Evolutionary conservation across 1,140 invertebrate species (phyloP), one percentile per base, ranked within the genome.

Genomic region (Dendrolimus punctatus): DNA sequence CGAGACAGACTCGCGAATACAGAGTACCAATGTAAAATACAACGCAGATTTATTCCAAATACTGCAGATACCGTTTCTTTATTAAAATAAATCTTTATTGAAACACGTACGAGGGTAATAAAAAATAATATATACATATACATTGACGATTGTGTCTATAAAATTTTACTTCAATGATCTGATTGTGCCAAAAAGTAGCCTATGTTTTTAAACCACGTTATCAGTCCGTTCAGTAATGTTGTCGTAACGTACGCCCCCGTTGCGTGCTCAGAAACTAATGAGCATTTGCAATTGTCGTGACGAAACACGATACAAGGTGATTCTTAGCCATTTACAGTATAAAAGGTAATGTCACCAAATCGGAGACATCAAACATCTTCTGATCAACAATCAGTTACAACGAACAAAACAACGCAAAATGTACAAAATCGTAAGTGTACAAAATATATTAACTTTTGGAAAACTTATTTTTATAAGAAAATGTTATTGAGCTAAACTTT

Each of bases 231-330:
- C 62, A 65, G 55, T 58, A 62, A 64, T 58, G 47, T 55, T 79
- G 68, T 69, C 62, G 79, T 75, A 85, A 72, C 52, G 62, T 63
- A 62, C 65, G 78, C 62, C 78, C 77, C 57, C 72, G 65, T 79
- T 82, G 80, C 81, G 76, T 83, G 77, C 69, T 47, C 63, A 49
- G 76, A 57, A 60, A 75, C 68, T 75, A 71, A 71, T 64, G 55
- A 72, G 66, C 52, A 58, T 49, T 50, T 62, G 74, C 74, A 72
- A 68, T 53, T 6, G 58, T 55, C 52, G 60, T 83, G 79, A 71
- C 69, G 83, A 84, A 84, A 85, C 68, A n/a, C 45, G 46, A 60
- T 55, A 75, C 83, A 86, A 86, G 80, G 83, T 84, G 80, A 86
- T 76, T 86, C 82, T 75, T 72, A 59, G 59, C 49, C 57, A 39